A percentile compares a stretch with the other conserved stretches of the same genome.
phyloP scores from a whole-genome alignment of 2,797 vertebrate genomes.

The Anguilla pacifica region DNA sequence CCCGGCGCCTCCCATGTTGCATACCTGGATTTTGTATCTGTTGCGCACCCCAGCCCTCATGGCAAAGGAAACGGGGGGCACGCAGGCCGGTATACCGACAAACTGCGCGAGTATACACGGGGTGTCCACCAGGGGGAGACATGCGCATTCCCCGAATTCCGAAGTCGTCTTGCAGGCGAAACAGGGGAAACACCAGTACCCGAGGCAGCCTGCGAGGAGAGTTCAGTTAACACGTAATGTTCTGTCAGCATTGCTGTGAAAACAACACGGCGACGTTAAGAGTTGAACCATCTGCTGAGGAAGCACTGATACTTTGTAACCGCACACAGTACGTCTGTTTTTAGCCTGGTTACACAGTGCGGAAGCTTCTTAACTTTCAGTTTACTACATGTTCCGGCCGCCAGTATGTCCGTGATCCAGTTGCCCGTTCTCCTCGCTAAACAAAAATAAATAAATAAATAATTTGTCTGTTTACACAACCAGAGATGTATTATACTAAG shows the following conservation, averaged over 20 bases:
- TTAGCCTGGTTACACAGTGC: too few species aligned
- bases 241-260: not conserved
- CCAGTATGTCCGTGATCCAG: too few species aligned
- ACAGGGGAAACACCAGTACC: conserved; percentile 36
- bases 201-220: conserved; percentile 35
- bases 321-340: too few species aligned
- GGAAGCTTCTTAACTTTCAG: too few species aligned
- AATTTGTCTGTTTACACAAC: too few species aligned
- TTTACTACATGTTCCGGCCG: too few species aligned
- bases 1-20: not conserved
- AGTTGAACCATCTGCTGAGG: too few species aligned
- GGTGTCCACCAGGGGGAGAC: conserved; percentile 52
- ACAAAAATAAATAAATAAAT: too few species aligned
- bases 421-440: too few species aligned
- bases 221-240: not conserved
- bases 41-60: conserved; percentile 33
- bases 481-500: too few species aligned
- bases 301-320: too few species aligned
- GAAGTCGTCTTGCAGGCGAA: conserved; percentile 38
- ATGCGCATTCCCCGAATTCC: conserved; percentile 43
- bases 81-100: not conserved
- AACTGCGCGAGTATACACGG: not conserved
- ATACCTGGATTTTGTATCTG: conserved; percentile 39
- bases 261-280: too few species aligned
- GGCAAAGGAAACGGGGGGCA: conserved; percentile 32